Base-by-base conservation (phyloP, 2,888 invertebrate genomes). In the Leucophora obtusa region DNA sequence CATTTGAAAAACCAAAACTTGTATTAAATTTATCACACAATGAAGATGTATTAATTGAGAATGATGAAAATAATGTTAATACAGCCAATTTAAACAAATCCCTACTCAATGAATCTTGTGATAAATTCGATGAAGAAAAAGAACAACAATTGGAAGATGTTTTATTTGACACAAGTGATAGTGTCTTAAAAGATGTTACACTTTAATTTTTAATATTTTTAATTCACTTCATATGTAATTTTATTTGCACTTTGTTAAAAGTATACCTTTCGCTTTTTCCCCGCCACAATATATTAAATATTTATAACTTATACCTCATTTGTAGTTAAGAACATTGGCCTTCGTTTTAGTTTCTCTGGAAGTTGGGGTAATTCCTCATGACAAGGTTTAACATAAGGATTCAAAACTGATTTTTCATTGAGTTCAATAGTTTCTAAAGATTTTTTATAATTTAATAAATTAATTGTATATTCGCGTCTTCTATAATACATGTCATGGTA, bases 361-460 rank as follows among this genome's bases (percentile, higher is more conserved):
- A 28, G 11, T 10, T 50, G 9, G 1, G 33, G 15, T 3, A 72
- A 17, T 9, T 28, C 56, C 1, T 56, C 50, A 62, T 60, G 21
- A 6, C 62, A 33, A 4, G 83, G 83, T 66, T 73, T 82, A 8
- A 83, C 77, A 10, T 66, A 65, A 1, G 83, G 82, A 80, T 77
- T 83, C 1, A 82, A 54, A 62, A 47, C 7, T n/a, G 83, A 74
- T 10, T 82, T 81, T 28, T 78, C 62, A 65, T 85, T 86, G 14
- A 86, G 77, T n/a, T 78, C 74, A 14, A 85, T 38, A 3, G 83
- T 77, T 50, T 73, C 70, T 17, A 80, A 63, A 0, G 85, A 86
- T 74, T 85, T 85, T 71, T 84, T 85, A 62, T 85, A 85, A 66
- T 82, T 79, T 56, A 84, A 66, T n/a, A 83, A 59, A 81, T 86